phyloP scores from a whole-genome alignment of 2,888 invertebrate genomes.

The Lasius platythorax region DNA sequence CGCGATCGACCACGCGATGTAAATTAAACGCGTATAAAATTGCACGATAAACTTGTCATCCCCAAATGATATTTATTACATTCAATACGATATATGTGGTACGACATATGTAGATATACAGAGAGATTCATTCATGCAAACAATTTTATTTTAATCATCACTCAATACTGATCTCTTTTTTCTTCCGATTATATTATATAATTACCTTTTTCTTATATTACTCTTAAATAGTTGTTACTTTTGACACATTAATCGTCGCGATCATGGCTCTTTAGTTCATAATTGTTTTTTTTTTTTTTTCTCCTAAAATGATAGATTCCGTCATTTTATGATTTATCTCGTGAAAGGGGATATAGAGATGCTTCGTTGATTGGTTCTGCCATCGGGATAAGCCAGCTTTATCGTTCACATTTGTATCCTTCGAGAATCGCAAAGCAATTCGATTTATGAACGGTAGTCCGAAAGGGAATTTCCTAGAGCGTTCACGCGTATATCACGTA shows the following conservation, averaged over 20 bases:
- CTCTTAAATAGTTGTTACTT: background rate
- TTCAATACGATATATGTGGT: background rate
- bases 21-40: background rate
- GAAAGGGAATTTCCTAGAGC: slow-evolving; percentile 51
- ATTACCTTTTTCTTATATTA: too few species aligned
- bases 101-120: background rate
- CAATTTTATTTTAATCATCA: background rate
- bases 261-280: background rate
- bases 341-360: slow-evolving; percentile 13
- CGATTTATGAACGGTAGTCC: slow-evolving; percentile 40
- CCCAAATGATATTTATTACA: background rate
- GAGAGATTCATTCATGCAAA: background rate
- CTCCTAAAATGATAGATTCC: background rate
- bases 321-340: slow-evolving; percentile 26
- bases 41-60: background rate
- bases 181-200: too few species aligned
- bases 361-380: slow-evolving; percentile 17
- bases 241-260: background rate
- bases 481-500: slow-evolving; percentile 41
- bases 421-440: background rate
- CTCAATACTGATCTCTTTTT: too few species aligned
- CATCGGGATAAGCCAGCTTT: slow-evolving; percentile 29
- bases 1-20: background rate
- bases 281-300: background rate
- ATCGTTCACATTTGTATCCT: slow-evolving; percentile 14